Base-by-base conservation (phyloP, 2,113 vertebrate species). In the Bostrychus sinensis region DNA sequence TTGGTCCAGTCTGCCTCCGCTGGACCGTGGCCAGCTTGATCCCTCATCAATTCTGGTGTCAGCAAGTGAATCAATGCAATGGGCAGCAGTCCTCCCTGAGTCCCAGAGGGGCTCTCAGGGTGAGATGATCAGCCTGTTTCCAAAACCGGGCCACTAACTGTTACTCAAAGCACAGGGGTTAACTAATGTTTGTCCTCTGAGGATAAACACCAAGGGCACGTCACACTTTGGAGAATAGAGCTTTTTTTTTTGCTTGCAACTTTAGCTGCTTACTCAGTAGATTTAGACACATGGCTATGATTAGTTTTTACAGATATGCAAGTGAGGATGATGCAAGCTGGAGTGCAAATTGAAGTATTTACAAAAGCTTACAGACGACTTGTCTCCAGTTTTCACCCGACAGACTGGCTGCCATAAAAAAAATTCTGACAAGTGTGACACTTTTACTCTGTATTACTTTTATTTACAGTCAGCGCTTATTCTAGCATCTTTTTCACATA, bases 11-110 rank as follows among this genome's bases (percentile, higher is more conserved):
- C 89, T 80, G 78, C 82, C 83, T 81, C 80, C 60, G 64, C 75
- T 90, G 86, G 84, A 83, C 77, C 68, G 43, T 32, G 62, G 87
- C 82, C 86, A 83, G 86, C 64, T 65, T 58, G 62, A 87, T 89
- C 86, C 88, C 82, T 88, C 88, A 91, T 92, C 90, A 90, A 88
- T 91, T 92, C 86, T 85, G 81, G 77, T 89, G 90, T 91, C 90
- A 86, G 86, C 81, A 66, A 86, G 80, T 85, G 77, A 89, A 91
- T 92, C 90, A 87, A 92, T 90, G 88, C 83, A 81, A 77, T 65
- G 72, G 48, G 81, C 82, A 62, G 84, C 79, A 65, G 57, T 76
- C 71, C 54, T 59, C 51, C 59, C n/a, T n/a, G 3, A 58, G 62
- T 82, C 89, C 81, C 87, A 78, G 48, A 16, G 77, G 46, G 84